phyloP scores from a whole-genome alignment of 2,113 vertebrate genomes.

The Oryzias curvinotus region DNA sequence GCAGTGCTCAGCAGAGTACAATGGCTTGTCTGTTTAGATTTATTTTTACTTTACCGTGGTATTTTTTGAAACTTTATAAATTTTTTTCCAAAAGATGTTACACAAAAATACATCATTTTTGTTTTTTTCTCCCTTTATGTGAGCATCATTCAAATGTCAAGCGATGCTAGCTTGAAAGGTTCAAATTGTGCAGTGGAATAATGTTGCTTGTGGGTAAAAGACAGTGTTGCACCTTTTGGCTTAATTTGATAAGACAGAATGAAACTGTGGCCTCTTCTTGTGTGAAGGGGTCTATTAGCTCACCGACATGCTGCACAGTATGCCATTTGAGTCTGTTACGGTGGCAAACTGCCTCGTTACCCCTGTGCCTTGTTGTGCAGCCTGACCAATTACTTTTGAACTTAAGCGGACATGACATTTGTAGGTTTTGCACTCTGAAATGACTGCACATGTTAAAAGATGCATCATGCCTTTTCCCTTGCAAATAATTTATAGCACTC shows the following conservation, averaged over 20 bases:
- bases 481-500: constrained; percentile 77
- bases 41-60: neutral
- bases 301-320: constrained; percentile 62
- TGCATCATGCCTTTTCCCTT: constrained; percentile 78
- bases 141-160: neutral
- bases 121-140: neutral
- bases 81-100: neutral
- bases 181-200: neutral
- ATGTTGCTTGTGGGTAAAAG: constrained; percentile 14
- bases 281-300: constrained; percentile 75
- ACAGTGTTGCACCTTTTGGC: constrained; percentile 20
- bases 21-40: constrained; percentile 15
- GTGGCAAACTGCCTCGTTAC: constrained; percentile 74
- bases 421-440: constrained; percentile 85
- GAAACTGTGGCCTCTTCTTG: constrained; percentile 54
- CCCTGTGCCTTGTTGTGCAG: constrained; percentile 75
- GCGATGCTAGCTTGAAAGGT: neutral
- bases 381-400: constrained; percentile 94
- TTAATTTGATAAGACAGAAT: constrained; percentile 58
- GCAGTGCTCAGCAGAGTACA: constrained; percentile 29
- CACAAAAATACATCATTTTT: neutral
- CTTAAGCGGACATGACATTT: constrained; percentile 95
- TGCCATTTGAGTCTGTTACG: constrained; percentile 78
- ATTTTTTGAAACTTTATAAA: neutral
- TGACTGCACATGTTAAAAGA: constrained; percentile 93